A percentile compares a stretch with the other conserved stretches of the same genome.
Evolutionary conservation across 1,140 invertebrate species (phyloP).

Genomic region (Trissolcus basalis): DNA sequence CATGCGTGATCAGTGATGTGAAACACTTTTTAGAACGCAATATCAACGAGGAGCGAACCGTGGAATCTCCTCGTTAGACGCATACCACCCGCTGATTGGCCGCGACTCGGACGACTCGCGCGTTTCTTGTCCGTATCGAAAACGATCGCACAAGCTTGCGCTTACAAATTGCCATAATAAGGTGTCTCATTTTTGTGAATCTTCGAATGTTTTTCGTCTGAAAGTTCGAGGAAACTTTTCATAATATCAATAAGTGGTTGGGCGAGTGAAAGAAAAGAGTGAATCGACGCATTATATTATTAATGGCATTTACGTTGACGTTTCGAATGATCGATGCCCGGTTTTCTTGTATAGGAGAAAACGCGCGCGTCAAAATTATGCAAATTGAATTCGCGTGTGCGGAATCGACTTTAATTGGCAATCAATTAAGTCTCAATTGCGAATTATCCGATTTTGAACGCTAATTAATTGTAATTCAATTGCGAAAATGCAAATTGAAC

Average conservation of each 20-base stretch:
- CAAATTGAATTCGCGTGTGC: slow-evolving; percentile 34
- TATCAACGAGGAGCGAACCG: slow-evolving; percentile 60
- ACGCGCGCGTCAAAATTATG: slow-evolving; percentile 25
- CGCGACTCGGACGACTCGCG: slow-evolving; percentile 27
- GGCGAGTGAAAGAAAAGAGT: too few relatives aligned
- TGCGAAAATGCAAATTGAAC: slow-evolving; percentile 50
- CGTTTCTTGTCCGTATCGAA: slow-evolving; percentile 51
- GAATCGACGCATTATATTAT: too few relatives aligned
- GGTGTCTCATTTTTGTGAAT: slow-evolving; percentile 31
- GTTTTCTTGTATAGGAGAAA: slow-evolving; percentile 16
- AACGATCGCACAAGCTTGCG: slow-evolving; percentile 46
- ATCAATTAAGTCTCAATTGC: slow-evolving; percentile 56
- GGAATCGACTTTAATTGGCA: slow-evolving; percentile 47
- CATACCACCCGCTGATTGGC: slow-evolving; percentile 62
- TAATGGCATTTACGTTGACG: neutral
- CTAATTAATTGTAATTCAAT: slow-evolving; percentile 54
- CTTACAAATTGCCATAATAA: slow-evolving; percentile 56
- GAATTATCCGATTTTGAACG: slow-evolving; percentile 40
- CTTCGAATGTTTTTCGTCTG: slow-evolving; percentile 2
- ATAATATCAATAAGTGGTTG: neutral
- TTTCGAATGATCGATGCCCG: slow-evolving; percentile 34
- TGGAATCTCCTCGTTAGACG: slow-evolving; percentile 62
- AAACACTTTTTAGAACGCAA: slow-evolving; percentile 41
- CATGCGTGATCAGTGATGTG: slow-evolving; percentile 24
- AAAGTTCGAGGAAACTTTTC: slow-evolving; percentile 14